These are phyloP conservation scores for Leucania comma DNA, from an alignment of 2,888 invertebrate genomes.

Conservation along the genomic window DNA sequence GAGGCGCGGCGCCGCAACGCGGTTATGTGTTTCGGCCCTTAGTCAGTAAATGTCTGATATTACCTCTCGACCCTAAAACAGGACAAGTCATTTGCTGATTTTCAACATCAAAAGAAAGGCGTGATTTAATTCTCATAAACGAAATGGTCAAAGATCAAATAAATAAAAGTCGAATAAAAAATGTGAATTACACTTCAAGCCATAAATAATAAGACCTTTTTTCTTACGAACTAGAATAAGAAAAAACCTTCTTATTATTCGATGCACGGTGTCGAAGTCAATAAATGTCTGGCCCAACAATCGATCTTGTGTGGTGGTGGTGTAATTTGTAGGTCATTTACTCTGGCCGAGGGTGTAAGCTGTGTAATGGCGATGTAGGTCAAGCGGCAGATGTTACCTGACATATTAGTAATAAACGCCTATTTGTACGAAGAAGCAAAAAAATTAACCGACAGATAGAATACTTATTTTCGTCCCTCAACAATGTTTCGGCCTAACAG, in stretches of 20 bases:
- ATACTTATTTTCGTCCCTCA: too few species aligned
- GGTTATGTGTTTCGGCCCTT: too few species aligned
- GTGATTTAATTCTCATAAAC: too few species aligned
- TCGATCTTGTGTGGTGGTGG: conserved; percentile 28
- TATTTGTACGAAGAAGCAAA: too few species aligned
- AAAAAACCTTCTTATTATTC: conserved; percentile 32
- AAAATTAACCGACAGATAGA: too few species aligned
- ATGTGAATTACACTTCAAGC: neutral
- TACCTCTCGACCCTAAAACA: too few species aligned
- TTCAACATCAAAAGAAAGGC: too few species aligned
- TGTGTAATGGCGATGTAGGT: conserved; percentile 7
- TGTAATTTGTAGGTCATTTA: conserved; percentile 26
- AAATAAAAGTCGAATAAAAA: conserved; percentile 8
- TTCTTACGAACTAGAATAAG: neutral
- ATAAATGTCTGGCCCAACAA: conserved; percentile 22
- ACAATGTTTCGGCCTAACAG: too few species aligned
- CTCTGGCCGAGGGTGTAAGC: conserved; percentile 8
- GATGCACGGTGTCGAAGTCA: conserved; percentile 23
- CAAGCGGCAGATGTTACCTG: conserved; percentile 26
- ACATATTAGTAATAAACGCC: too few species aligned
- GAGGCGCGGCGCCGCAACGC: too few species aligned
- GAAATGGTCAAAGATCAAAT: conserved; percentile 1
- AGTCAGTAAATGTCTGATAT: too few species aligned
- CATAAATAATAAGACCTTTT: conserved; percentile 23
- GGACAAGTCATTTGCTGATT: too few species aligned